Evolutionary conservation across 2,113 vertebrate species (phyloP).

Genomic region (Stigmatopora argus): DNA sequence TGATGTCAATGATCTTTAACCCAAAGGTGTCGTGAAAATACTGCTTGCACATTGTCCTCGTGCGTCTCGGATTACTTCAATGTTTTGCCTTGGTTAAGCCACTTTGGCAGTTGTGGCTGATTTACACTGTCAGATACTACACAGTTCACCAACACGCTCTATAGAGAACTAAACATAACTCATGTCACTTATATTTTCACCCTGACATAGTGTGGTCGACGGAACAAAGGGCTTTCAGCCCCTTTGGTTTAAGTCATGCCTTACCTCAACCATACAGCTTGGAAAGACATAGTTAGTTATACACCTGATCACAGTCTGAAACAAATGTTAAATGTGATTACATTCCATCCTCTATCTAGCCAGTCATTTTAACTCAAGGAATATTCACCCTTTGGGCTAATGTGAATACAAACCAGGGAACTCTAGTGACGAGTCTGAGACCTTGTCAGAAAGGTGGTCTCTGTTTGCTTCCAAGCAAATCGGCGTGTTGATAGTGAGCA

Average conservation of each 20-base stretch:
- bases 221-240: slow-evolving; percentile 41
- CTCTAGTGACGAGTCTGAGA: too few relatives aligned
- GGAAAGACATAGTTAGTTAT: slow-evolving; percentile 34
- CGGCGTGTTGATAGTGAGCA: too few relatives aligned
- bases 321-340: slow-evolving; percentile 1
- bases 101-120: slow-evolving; percentile 25
- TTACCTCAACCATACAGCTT: slow-evolving; percentile 24
- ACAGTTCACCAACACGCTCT: slow-evolving; percentile 21
- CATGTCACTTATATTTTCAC: slow-evolving; percentile 36
- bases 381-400: too few relatives aligned
- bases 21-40: slow-evolving; percentile 3
- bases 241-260: slow-evolving; percentile 21
- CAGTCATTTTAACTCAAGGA: too few relatives aligned
- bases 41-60: slow-evolving; percentile 22
- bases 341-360: too few relatives aligned
- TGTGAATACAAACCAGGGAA: too few relatives aligned
- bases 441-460: too few relatives aligned
- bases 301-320: slow-evolving; percentile 19
- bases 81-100: slow-evolving; percentile 10
- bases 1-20: slow-evolving; percentile 5
- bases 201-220: slow-evolving; percentile 29
- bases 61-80: background rate
- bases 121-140: slow-evolving; percentile 22
- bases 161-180: slow-evolving; percentile 6
- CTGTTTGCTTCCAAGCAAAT: too few relatives aligned